Percentiles rank a stretch among this genome's conserved stretches.
These are phyloP conservation scores for Zeuzera pyrina DNA, from an alignment of 2,888 invertebrate species.

Conservation along the genomic window DNA sequence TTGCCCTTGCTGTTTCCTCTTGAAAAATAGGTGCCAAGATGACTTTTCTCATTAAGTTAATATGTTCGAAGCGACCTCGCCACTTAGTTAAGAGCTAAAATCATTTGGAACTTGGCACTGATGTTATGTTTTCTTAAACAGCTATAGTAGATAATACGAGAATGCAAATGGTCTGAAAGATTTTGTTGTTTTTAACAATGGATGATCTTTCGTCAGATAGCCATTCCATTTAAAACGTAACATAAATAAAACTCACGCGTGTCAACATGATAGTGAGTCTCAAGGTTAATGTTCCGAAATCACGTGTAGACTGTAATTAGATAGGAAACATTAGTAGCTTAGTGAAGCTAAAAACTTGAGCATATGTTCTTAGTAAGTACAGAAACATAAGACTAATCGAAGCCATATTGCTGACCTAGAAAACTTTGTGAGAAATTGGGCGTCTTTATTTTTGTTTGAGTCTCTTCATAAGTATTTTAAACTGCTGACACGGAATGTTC, in stretches of 20 bases:
- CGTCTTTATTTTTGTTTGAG: no score
- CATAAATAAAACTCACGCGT: conserved; percentile 1
- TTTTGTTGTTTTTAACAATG: conserved; percentile 11
- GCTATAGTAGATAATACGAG: conserved; percentile 4
- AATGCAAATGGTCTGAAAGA: conserved; percentile 10
- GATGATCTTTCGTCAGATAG: conserved; percentile 8
- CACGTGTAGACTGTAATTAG: no score
- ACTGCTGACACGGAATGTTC: no score
- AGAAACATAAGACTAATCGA: no score
- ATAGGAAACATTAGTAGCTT: no score
- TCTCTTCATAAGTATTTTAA: no score
- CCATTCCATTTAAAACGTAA: conserved; percentile 9
- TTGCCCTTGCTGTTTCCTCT: not conserved
- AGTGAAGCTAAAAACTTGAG: no score
- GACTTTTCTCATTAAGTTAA: conserved; percentile 4
- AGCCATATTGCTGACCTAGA: no score
- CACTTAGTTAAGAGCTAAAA: no score
- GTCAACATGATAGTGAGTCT: conserved; percentile 6
- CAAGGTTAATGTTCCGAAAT: no score
- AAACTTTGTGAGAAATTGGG: no score
- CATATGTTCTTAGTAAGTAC: no score
- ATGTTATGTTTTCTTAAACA: conserved; percentile 1
- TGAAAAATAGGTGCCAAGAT: conserved; percentile 2
- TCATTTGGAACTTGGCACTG: conserved; percentile 3
- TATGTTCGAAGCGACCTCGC: not conserved